Percentiles rank a stretch among this genome's conserved stretches.
phyloP scores from a whole-genome alignment of 2,797 vertebrate genomes.

The Poeciliopsis presidionis region DNA sequence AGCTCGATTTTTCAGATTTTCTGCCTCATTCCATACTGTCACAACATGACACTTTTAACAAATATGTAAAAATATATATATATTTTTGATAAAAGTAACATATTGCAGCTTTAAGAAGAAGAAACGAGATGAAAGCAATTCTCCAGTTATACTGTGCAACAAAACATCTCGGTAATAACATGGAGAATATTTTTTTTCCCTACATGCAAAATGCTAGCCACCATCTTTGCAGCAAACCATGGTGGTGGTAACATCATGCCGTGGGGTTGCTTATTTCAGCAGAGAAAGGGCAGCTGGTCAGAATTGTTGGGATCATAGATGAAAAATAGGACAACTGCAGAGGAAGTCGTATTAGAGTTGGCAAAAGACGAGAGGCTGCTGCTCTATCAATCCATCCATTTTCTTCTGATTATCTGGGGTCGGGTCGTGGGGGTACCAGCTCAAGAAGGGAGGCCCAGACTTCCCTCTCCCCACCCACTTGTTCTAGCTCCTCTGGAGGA shows the following conservation, averaged over 20 bases:
- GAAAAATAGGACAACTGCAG: background rate
- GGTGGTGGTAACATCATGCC: background rate
- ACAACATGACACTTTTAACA: no score
- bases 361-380: background rate
- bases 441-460: no score
- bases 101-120: background rate
- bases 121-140: background rate
- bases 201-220: background rate
- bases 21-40: no score
- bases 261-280: background rate
- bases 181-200: background rate
- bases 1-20: no score
- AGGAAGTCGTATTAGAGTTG: background rate
- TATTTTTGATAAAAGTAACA: no score
- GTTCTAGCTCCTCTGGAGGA: no score
- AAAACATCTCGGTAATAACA: background rate
- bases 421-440: no score
- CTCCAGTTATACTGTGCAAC: fast-evolving
- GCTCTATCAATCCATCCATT: background rate
- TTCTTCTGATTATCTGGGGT: no score
- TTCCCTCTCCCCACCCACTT: no score
- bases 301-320: background rate
- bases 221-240: background rate
- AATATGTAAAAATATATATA: no score
- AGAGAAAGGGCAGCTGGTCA: background rate